phyloP scores from a whole-genome alignment of 64 coral and sea anemone genomes.

The Porites lutea region DNA sequence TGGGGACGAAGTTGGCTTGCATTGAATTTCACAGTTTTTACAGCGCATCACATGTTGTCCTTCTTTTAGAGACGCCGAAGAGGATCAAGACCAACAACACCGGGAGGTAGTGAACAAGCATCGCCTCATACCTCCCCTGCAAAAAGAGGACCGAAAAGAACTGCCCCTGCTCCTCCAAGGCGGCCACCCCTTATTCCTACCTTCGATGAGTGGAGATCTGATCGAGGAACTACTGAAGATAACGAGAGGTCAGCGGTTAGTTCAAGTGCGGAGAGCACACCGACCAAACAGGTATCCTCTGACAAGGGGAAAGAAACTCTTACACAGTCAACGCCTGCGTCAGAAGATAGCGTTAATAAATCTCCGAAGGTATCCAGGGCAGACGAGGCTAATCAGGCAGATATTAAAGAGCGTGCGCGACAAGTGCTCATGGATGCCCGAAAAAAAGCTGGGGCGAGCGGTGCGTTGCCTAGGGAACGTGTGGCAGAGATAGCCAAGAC shows the following conservation, averaged over 20 bases:
- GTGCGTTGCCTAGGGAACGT: slow-evolving; percentile 81
- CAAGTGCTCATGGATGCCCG: slow-evolving; percentile 91
- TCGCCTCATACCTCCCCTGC: slow-evolving; percentile 28
- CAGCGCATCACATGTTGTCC: not conserved
- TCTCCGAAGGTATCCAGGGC: slow-evolving; percentile 8
- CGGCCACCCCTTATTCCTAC: slow-evolving; percentile 53
- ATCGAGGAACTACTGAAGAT: not conserved
- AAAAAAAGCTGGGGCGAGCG: slow-evolving; percentile 91
- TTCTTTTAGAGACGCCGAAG: slow-evolving; percentile 26
- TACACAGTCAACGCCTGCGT: not conserved
- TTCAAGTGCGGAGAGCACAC: not conserved
- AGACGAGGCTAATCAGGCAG: slow-evolving; percentile 41
- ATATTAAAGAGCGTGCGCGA: slow-evolving; percentile 82
- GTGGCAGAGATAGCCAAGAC: slow-evolving; percentile 70
- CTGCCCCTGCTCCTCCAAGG: slow-evolving; percentile 40
- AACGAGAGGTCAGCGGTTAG: slow-evolving; percentile 14
- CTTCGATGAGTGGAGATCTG: slow-evolving; percentile 56
- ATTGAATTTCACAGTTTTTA: too few relatives aligned
- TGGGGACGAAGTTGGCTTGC: too few relatives aligned
- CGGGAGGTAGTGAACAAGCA: not conserved
- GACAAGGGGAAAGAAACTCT: not conserved
- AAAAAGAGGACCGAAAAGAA: slow-evolving; percentile 1
- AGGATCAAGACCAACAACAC: not conserved
- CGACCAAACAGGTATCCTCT: not conserved
- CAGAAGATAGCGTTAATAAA: not conserved